Conservation (phyloP, 2,888 invertebrate genomes). For the Lepidocyrtinus sp. region DNA sequence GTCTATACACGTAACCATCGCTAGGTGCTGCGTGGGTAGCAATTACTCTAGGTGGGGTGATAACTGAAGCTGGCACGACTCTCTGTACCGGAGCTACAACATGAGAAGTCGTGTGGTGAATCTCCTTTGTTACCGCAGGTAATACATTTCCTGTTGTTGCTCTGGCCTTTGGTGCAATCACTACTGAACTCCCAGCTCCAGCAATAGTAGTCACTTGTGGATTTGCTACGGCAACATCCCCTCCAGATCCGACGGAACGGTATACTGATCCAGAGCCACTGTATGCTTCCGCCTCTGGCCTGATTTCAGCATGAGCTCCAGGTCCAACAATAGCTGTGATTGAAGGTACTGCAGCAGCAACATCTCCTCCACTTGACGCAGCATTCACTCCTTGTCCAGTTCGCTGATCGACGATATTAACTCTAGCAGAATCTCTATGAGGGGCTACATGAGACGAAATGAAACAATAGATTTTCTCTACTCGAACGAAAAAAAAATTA, state of each 20-base stretch:
- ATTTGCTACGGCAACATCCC: constrained; percentile 59
- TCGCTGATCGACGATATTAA: constrained; percentile 27
- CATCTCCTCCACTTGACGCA: constrained; percentile 56
- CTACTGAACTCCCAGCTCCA: constrained; percentile 63
- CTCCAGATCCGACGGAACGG: constrained; percentile 43
- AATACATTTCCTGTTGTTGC: constrained; percentile 49
- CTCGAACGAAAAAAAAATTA: too few species aligned
- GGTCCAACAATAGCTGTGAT: constrained; percentile 68
- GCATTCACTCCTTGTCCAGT: constrained; percentile 45
- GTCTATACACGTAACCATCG: constrained; percentile 34
- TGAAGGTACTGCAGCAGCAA: constrained; percentile 61
- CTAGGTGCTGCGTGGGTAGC: constrained; percentile 32
- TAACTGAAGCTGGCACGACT: constrained; percentile 21
- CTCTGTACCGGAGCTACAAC: constrained; percentile 24
- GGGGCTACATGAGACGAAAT: constrained; percentile 26
- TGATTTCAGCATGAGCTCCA: constrained; percentile 62
- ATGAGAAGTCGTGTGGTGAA: constrained; percentile 20
- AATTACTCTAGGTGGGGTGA: constrained; percentile 26
- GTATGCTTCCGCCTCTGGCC: constrained; percentile 62
- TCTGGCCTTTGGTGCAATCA: constrained; percentile 59
- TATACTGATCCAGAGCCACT: constrained; percentile 28
- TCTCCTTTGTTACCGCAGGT: constrained; percentile 19
- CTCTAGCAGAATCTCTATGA: constrained; percentile 20
- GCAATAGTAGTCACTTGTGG: constrained; percentile 60
- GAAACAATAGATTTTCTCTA: not conserved